Evolutionary conservation across 2,113 vertebrate species (phyloP).

Genomic region (western clawed frog (Xenopus tropicalis)): UCB_Xtro_10.0 CM004444.2:59825001-59825500

Average conservation of each 20-base stretch:
- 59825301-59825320: constrained; percentile 35
- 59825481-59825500: constrained; percentile 6
- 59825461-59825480: constrained; percentile 15
- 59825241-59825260: constrained; percentile 19
- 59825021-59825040: constrained; percentile 21
- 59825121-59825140: neutral
- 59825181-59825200: constrained; percentile 8
- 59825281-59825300: constrained; percentile 20
- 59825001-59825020: constrained; percentile 31
- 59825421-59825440: neutral
- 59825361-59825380: constrained; percentile 31
- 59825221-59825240: constrained; percentile 14
- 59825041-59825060: constrained; percentile 2
- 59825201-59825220: constrained; percentile 32
- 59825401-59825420: constrained; percentile 23
- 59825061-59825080: neutral
- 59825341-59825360: constrained; percentile 24
- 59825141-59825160: neutral
- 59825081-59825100: neutral
- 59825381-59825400: constrained; percentile 6
- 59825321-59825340: constrained; percentile 40
- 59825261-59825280: neutral
- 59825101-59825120: neutral
- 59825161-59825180: neutral
- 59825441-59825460: constrained; percentile 37